Base-by-base conservation (phyloP, 2,888 invertebrate genomes). In the Dasypogon diadema region DNA sequence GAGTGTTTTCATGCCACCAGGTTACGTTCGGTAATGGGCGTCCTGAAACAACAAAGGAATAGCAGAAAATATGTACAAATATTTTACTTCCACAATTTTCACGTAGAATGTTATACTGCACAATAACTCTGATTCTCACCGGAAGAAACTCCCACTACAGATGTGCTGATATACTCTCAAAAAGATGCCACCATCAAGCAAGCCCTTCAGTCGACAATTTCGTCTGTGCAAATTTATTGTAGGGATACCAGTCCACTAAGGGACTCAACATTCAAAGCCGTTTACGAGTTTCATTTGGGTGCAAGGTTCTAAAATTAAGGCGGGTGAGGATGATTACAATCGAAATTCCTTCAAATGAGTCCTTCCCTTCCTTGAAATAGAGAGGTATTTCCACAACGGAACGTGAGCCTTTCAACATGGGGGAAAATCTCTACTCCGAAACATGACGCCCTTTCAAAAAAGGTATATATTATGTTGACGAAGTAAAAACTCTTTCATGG, bases 1-100 rank as follows among this genome's bases (percentile, higher is more conserved):
- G 81, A 21, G 88, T 89, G 78, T 89, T 88, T 79, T 91, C 91
- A 75, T 90, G 88, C 90, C 89, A 90, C 92, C 92, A 92, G 37
- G 89, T 89, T 48, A 92, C 87, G 37, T 88, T 85, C 1, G 92
- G 90, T 78, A 89, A 87, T 1, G 92, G 92, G 80, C 90, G 90
- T 78, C 92, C 92, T 92, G 80, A 6, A 80, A 81, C 75, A 60
- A 79, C 74, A 54, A 34, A 73, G 21, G 16, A 73, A 56, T 42
- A 56, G 56, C 26, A 56, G 30, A 24, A 54, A 56, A n/a, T n/a
- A n/a, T n/a, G n/a, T 73, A 42, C 37, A 73, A 73, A 73, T 73
- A 73, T 73, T 73, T 73, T 56, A 4, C 56, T 56, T 56, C 30
- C 46, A 56, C 14, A 54, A 73, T 56, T 37, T 65, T 42, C 42